Percentiles rank a stretch among this genome's conserved stretches.
phyloP scores from a whole-genome alignment of 2,797 vertebrate genomes.

The Falco cherrug region DNA sequence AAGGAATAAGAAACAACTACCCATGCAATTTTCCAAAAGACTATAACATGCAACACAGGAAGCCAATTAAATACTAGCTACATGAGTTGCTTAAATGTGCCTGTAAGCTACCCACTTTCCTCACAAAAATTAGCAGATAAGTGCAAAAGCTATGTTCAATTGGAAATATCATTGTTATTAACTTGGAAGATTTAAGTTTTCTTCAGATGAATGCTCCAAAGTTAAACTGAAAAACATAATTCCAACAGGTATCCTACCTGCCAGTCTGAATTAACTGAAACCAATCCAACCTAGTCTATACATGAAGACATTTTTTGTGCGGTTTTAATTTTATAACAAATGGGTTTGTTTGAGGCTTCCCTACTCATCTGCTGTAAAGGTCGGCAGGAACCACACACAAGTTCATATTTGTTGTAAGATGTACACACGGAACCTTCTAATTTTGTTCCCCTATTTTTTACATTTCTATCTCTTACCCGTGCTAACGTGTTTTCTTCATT shows the following conservation, averaged over 20 bases:
- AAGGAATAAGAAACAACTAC: neutral
- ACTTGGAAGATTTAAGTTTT: neutral
- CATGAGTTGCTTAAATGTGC: neutral
- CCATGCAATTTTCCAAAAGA: neutral
- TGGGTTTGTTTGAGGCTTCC: neutral
- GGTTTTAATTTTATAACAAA: too few relatives aligned
- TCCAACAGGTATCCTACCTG: neutral
- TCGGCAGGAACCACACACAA: neutral
- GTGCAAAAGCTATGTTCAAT: neutral
- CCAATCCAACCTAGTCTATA: neutral
- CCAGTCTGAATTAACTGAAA: neutral
- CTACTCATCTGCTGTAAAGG: neutral
- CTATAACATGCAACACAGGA: neutral
- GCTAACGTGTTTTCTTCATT: neutral
- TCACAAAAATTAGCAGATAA: neutral
- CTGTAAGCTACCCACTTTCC: neutral
- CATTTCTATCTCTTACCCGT: rapidly evolving
- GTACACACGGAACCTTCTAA: neutral
- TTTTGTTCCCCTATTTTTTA: neutral
- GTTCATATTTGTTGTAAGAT: neutral
- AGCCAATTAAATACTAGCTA: neutral
- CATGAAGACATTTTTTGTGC: neutral
- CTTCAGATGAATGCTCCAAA: neutral
- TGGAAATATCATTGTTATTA: neutral
- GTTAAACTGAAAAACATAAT: neutral